Conservation (phyloP, 2,113 vertebrate genomes). For the Eubucco bourcierii region DNA sequence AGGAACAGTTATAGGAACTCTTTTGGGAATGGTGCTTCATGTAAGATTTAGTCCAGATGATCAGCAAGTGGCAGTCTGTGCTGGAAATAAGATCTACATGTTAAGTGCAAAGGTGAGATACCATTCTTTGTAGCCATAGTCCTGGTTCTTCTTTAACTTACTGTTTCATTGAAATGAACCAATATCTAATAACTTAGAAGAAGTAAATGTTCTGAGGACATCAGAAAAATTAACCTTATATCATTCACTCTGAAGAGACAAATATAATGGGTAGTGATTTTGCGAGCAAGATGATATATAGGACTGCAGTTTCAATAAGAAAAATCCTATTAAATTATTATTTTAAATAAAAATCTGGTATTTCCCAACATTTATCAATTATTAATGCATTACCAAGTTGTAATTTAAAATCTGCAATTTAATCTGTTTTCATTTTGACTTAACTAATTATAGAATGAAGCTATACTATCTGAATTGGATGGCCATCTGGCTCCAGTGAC, state of each 20-base stretch:
- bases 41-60: conserved; percentile 81
- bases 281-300: neutral
- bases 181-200: neutral
- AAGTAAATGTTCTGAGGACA: neutral
- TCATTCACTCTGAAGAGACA: neutral
- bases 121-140: neutral
- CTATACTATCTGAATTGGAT: conserved; percentile 66
- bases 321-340: neutral
- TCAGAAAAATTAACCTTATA: neutral
- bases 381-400: neutral
- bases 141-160: neutral
- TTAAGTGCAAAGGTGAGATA: conserved; percentile 80
- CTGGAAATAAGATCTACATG: conserved; percentile 70
- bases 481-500: conserved; percentile 83
- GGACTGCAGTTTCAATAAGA: neutral
- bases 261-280: neutral
- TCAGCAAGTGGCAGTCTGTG: conserved; percentile 76
- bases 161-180: no score
- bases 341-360: neutral
- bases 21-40: conserved; percentile 76
- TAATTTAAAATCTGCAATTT: neutral
- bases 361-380: neutral
- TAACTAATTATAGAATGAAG: conserved; percentile 40
- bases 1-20: conserved; percentile 79
- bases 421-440: neutral